Evolutionary conservation across 2,888 invertebrate genomes (phyloP).

Genomic region (Tridacna gigas): DNA sequence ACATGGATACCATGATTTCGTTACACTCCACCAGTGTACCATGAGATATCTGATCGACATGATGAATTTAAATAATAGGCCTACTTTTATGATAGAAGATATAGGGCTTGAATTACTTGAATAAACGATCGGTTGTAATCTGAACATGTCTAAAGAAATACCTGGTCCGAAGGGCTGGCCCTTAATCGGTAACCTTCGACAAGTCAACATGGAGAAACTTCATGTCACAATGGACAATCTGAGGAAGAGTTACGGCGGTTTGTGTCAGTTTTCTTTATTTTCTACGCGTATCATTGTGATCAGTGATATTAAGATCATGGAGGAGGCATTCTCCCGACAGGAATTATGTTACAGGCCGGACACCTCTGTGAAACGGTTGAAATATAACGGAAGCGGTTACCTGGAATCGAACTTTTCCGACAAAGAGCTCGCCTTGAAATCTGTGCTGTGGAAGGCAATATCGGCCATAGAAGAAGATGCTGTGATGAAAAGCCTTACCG

Average conservation of each 20-base stretch:
- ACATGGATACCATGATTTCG: no score
- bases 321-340: background rate
- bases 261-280: background rate
- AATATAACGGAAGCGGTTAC: conserved; percentile 18
- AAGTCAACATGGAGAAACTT: background rate
- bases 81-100: no score
- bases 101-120: no score
- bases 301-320: conserved; percentile 6
- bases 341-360: conserved; percentile 8
- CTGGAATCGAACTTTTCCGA: conserved; percentile 16
- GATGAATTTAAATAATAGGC: no score
- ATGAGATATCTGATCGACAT: no score
- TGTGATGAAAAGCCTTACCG: background rate
- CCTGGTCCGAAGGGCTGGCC: conserved; percentile 8
- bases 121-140: no score
- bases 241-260: background rate
- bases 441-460: conserved; percentile 9
- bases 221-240: conserved; percentile 5
- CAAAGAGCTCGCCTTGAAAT: background rate
- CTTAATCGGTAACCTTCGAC: background rate
- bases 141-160: background rate
- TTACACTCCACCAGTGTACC: no score
- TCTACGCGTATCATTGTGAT: background rate
- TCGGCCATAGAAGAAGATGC: background rate
- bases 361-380: conserved; percentile 4